Percentiles rank a stretch among this genome's conserved stretches.
These are phyloP conservation scores for Arnoldichthys spilopterus DNA, from an alignment of 2,797 vertebrate genomes.

Conservation along the genomic window DNA sequence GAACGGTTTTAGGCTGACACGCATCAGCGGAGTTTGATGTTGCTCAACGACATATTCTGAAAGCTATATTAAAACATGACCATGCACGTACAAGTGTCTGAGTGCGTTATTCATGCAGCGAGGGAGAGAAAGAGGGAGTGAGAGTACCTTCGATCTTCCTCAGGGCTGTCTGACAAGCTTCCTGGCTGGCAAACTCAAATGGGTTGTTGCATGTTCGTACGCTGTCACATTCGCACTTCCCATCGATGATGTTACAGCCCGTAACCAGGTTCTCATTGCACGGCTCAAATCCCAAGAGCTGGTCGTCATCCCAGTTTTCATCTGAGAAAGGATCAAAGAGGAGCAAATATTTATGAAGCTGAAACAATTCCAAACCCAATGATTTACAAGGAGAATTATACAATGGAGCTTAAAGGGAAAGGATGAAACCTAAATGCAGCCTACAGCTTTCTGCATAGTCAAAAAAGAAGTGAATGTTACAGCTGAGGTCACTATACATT, in stretches of 20 bases:
- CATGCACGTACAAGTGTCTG: slow-evolving; percentile 32
- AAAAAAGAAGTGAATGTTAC: not conserved
- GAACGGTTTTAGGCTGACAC: slow-evolving; percentile 17
- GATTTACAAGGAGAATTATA: not conserved
- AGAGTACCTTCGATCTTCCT: slow-evolving; percentile 88
- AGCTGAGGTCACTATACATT: not conserved
- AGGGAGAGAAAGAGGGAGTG: slow-evolving; percentile 33
- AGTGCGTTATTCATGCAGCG: not conserved
- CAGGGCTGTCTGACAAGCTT: slow-evolving; percentile 80
- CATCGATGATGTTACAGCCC: slow-evolving; percentile 92
- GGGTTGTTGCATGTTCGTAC: slow-evolving; percentile 89
- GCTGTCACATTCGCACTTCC: slow-evolving; percentile 87
- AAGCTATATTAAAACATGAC: slow-evolving; percentile 22
- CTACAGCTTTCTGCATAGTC: not conserved
- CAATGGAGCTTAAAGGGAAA: not conserved
- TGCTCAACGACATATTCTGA: slow-evolving; percentile 13
- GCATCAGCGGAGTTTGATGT: slow-evolving; percentile 11
- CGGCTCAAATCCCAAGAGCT: slow-evolving; percentile 89
- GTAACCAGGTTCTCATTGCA: slow-evolving; percentile 92
- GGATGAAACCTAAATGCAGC: not conserved
- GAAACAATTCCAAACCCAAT: not conserved
- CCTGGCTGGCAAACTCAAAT: slow-evolving; percentile 87
- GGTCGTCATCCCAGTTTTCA: slow-evolving; percentile 91
- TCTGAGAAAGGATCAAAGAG: slow-evolving; percentile 74
- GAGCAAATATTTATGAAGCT: slow-evolving; percentile 33